These are phyloP conservation scores for Chaitophorus viminalis DNA, from an alignment of 2,888 invertebrate species.

Conservation along the genomic window DNA sequence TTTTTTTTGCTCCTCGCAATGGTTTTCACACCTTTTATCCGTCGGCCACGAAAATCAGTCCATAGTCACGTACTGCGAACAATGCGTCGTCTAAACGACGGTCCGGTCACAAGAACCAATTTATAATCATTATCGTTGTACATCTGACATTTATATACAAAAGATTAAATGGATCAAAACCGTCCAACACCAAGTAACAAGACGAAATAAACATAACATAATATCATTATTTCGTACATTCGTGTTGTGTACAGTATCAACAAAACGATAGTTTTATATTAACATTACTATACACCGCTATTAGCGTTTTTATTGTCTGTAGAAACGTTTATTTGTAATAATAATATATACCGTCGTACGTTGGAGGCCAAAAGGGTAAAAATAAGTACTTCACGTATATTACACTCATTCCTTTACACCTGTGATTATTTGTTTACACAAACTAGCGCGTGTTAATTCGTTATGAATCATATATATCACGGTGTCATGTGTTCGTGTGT, in stretches of 20 bases:
- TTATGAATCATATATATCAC: slow-evolving; percentile 50
- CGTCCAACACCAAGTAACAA: background rate
- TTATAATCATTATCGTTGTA: slow-evolving; percentile 42
- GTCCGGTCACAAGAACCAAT: slow-evolving; percentile 28
- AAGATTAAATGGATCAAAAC: slow-evolving; percentile 4
- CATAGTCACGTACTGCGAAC: slow-evolving; percentile 57
- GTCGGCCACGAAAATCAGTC: slow-evolving; percentile 43
- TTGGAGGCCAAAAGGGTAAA: background rate
- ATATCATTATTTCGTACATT: background rate
- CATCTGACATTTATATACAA: slow-evolving; percentile 2
- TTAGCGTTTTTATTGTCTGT: slow-evolving; percentile 4
- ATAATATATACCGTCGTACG: background rate
- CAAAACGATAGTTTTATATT: background rate
- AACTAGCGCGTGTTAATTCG: slow-evolving; percentile 55
- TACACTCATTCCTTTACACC: background rate
- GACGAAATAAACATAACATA: background rate
- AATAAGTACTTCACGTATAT: background rate
- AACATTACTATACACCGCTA: background rate
- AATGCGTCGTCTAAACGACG: slow-evolving; percentile 45
- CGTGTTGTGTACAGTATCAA: background rate
- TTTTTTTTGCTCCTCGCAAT: slow-evolving; percentile 42
- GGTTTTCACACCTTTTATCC: slow-evolving; percentile 59
- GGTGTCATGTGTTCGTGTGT: background rate
- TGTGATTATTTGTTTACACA: slow-evolving; percentile 51
- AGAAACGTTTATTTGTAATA: slow-evolving; percentile 3